A percentile compares a stretch with the other conserved stretches of the same genome.
Evolutionary conservation across 1,140 invertebrate species (phyloP).

Genomic region (Papilio dardanus): DNA sequence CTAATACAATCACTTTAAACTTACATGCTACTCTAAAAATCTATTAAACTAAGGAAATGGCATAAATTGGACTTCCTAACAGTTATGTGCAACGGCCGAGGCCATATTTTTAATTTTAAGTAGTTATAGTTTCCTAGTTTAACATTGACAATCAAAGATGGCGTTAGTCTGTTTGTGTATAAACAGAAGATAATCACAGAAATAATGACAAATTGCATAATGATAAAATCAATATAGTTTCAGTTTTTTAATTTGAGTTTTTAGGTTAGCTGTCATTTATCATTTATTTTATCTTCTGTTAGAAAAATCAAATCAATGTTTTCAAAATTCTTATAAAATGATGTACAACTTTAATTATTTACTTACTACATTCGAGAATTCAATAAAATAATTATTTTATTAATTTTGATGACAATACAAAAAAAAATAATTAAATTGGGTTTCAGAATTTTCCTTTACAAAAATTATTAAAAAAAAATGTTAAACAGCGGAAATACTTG

Average conservation of each 20-base stretch:
- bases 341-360: background rate
- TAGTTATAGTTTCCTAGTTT: constrained; percentile 37
- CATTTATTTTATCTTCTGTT: constrained; percentile 13
- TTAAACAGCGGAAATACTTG: constrained; percentile 41
- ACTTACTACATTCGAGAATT: background rate
- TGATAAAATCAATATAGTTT: background rate
- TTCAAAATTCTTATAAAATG: background rate
- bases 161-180: background rate
- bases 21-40: constrained; percentile 37
- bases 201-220: background rate
- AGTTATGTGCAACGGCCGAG: constrained; percentile 28
- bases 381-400: background rate
- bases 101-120: constrained; percentile 43
- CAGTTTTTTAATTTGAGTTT: background rate
- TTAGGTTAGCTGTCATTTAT: constrained; percentile 15
- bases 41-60: constrained; percentile 53
- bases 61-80: constrained; percentile 50
- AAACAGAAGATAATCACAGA: constrained; percentile 13
- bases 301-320: background rate
- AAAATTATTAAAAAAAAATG: background rate
- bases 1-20: constrained; percentile 37
- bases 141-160: constrained; percentile 26
- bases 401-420: background rate
- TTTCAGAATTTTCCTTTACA: background rate
- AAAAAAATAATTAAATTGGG: background rate